Evolutionary conservation across 1,140 invertebrate species (phyloP), one percentile per base, ranked within the genome.

Genomic region (Caerostris extrusa): DNA sequence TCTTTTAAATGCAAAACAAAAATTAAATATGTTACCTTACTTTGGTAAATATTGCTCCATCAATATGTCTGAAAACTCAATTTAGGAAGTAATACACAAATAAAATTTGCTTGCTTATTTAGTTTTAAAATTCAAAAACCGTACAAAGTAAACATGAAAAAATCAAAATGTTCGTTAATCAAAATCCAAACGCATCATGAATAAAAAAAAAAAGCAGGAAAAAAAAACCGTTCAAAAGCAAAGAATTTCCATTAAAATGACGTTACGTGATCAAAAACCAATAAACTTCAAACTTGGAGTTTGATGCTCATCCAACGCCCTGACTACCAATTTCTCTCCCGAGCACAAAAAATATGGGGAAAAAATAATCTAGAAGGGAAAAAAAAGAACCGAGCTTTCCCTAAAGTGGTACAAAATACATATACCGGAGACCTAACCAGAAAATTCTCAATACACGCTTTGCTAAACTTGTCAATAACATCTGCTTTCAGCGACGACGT

Each of bases 251-350:
- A 92, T 92, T 92, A 92, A 92, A 92, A 92, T 67, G 77, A 58
- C 90, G 82, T 92, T 92, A 92, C 90, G 90, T 92, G 90, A 92
- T 92, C 77, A 92, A 92, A 92, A 92, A 83, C 90, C 90, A 92
- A 92, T 92, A 92, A 92, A 92, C 82, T 92, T 58, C 57, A 58
- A 61, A 17, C 90, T 82, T 50, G 14, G 8, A 71, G 69, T 77
- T 71, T 71, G 67, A 60, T 85, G 57, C 57, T 85, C 83, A 85
- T 57, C 86, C 86, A 88, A 67, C 61, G 19, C 34, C 58, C 61
- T 57, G 58, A 58, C 34, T 61, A 19, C 86, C 34, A 67, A 64
- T 67, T 88, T 90, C 17, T 53, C 61, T 58, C 2, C 5, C 19
- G 3, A 7, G 19, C 17, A 17, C 64, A 88, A 88, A 61, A 88